These are phyloP conservation scores for Cacatua alba DNA, from an alignment of 2,113 vertebrate genomes.

Conservation along the genomic window DNA sequence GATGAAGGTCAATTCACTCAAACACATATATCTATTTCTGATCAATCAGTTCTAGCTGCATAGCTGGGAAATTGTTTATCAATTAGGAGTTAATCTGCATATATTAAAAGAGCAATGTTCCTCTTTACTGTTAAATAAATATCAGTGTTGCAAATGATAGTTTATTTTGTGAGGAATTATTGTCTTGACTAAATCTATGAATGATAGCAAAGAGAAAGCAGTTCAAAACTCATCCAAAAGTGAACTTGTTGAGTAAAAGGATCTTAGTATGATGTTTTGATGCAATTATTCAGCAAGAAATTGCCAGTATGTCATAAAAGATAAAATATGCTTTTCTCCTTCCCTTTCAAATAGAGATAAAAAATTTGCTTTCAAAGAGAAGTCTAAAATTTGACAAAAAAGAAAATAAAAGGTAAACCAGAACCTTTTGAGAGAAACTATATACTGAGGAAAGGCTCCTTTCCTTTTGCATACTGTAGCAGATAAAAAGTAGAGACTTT, in stretches of 20 bases:
- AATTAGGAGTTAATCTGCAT: conserved; percentile 34
- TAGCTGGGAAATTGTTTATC: conserved; percentile 5
- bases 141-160: neutral
- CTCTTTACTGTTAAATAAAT: conserved; percentile 36
- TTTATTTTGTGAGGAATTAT: conserved; percentile 2
- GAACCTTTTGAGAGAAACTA: neutral
- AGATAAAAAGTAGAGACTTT: neutral
- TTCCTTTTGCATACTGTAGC: neutral
- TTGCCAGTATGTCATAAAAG: neutral
- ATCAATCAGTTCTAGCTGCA: conserved; percentile 25
- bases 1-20: conserved; percentile 34
- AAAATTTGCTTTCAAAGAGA: neutral
- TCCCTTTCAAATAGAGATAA: neutral
- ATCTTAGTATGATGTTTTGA: neutral
- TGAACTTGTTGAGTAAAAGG: neutral
- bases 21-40: conserved; percentile 48
- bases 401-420: neutral
- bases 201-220: neutral
- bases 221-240: neutral
- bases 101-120: conserved; percentile 13
- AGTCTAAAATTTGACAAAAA: neutral
- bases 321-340: neutral
- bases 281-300: neutral
- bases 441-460: accelerated
- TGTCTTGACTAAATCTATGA: neutral